Evolutionary conservation across 2,113 vertebrate genomes (phyloP), one percentile per base, ranked within the genome.

Genomic region (Podarcis muralis): DNA sequence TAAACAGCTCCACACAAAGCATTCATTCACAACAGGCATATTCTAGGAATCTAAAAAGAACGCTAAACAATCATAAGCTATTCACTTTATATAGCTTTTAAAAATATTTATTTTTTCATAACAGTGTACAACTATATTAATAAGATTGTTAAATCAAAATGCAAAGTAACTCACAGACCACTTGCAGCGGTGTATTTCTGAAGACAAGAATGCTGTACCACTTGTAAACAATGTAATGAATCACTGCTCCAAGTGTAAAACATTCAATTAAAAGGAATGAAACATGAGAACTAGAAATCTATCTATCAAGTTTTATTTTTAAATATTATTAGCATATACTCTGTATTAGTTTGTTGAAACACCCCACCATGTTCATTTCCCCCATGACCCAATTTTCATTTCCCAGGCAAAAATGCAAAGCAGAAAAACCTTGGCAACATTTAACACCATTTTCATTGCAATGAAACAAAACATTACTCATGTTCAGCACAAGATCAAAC

Each of bases 271-370:
- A 88, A 68, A 77, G 32, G 43, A 27, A 75, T 23, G 68, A 87
- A 15, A 77, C 30, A 30, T 48, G n/a, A n/a, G 62, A 83, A 57
- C 9, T 27, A 84, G 7, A 78, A 77, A 57, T 48, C 16, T 25
- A 62, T 57, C 53, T 87, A 57, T n/a, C 59, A 76, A 30, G 59
- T 89, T 30, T 71, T 68, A 81, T 86, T 81, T 74, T 68, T 35
- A 68, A 20, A 66, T 22, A 74, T 80, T 80, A 27, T 85, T 81
- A 81, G 37, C 77, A 85, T 79, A 43, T 43, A 12, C 20, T 68
- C 25, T 35, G 22, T 27, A 76, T 53, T 78, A 86, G 18, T 8
- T 40, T 40, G 57, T 18, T 68, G 68, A 48, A 27, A 76, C 12
- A 15, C 37, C 30, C 5, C 85, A 80, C 9, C 78, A 23, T 69